Base-by-base conservation (phyloP, 2,888 invertebrate genomes). In the Acleris holmiana region DNA sequence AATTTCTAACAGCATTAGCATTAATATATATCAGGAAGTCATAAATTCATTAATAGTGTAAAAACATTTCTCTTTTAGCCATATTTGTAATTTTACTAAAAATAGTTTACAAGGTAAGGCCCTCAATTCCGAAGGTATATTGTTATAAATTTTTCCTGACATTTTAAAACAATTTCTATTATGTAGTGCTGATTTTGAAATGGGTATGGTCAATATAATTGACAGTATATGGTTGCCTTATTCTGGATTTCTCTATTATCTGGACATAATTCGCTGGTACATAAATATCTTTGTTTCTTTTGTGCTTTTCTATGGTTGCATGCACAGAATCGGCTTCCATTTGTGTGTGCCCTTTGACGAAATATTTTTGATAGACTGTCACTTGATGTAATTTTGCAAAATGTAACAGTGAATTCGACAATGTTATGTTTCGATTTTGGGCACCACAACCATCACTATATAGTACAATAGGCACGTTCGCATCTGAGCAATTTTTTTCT, bases 391-490 rank as follows among this genome's bases (percentile, higher is more conserved):
- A 29, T 40, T 54, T 53, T 13, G 61, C 53, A 61, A 55, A 67
- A 35, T 67, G 41, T 23, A 54, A 61, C 61, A 67, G 50, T 13
- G 49, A 53, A 61, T 68, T 67, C n/a, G 67, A 63, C 62, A 67
- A 46, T 57, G 68, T 29, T 18, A 29, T 47, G 47, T 61, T 61
- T n/a, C 53, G 51, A 47, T 61, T 61, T 47, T 53, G 61, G 13
- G 68, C 57, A 44, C 51, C 49, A 49, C 67, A 69, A n/a, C 67
- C 69, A 57, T 66, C 67, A 56, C 69, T 66, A 55, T 67, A 67
- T 62, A 71, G 49, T 54, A 66, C 59, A 48, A 62, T 70, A 18
- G 66, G 51, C 65, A 53, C 53, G 53, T 53, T 40, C 54, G 41
- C 54, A 54, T 54, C n/a, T 54, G 19, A 54, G 8, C 54, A 54